Evolutionary conservation across 2,888 invertebrate species (phyloP).

Genomic region (Lepas anatifera): DNA sequence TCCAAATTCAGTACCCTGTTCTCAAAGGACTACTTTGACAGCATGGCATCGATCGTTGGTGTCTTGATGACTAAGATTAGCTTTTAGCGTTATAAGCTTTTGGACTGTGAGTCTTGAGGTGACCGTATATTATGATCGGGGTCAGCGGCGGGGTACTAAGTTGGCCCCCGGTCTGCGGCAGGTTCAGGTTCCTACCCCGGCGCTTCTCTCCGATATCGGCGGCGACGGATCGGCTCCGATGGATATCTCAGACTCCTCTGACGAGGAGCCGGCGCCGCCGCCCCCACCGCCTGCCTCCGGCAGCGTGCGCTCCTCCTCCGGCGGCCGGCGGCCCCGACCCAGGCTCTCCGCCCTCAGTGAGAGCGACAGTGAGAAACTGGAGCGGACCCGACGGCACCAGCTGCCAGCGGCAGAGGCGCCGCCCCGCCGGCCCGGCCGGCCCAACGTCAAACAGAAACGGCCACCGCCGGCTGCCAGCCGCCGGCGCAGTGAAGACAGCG

Average conservation of each 20-base stretch:
- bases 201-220: background rate
- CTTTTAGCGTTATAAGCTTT: no score
- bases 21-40: no score
- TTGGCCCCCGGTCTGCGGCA: background rate
- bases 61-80: no score
- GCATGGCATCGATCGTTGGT: no score
- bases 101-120: no score
- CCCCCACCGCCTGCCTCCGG: background rate
- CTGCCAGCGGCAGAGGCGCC: background rate
- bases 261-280: background rate
- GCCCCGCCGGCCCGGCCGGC: slow-evolving; percentile 6
- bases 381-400: background rate
- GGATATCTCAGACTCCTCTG: background rate
- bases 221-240: background rate
- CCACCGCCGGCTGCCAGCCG: background rate
- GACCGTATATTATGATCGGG: no score
- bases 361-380: background rate
- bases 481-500: no score
- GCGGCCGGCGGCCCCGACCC: slow-evolving; percentile 4
- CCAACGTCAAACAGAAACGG: background rate
- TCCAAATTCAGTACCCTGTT: no score
- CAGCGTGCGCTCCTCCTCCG: slow-evolving; percentile 1
- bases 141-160: background rate
- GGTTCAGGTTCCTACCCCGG: background rate
- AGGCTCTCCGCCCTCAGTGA: slow-evolving; percentile 3